Percentiles rank a stretch among this genome's conserved stretches.
Conservation (phyloP, 2,113 vertebrate species). For the Rafetus swinhoei region DNA sequence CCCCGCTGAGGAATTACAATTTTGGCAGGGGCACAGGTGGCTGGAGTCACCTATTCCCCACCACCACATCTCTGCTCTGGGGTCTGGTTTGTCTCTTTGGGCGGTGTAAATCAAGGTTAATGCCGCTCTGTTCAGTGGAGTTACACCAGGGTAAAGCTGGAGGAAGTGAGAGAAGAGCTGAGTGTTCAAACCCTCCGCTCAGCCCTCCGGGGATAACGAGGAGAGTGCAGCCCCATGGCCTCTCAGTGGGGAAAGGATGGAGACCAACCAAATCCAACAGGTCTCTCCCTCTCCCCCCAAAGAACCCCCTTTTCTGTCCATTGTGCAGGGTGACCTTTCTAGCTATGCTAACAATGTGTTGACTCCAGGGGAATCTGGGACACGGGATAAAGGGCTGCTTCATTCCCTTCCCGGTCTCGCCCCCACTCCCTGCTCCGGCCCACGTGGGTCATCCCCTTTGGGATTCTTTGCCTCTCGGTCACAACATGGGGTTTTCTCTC, state of each 20-base stretch:
- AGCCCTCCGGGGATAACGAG: neutral
- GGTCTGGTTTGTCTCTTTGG: neutral
- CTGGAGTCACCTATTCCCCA: too few relatives aligned
- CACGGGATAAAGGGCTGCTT: slow-evolving; percentile 66
- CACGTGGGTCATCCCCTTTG: neutral
- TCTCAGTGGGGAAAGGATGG: neutral
- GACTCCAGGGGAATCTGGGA: neutral
- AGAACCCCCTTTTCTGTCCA: neutral
- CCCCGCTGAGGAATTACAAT: too few relatives aligned
- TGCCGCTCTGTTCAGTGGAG: rapidly evolving
- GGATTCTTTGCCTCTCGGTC: neutral
- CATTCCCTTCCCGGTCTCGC: slow-evolving; percentile 7
- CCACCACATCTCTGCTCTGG: neutral
- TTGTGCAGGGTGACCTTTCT: slow-evolving; percentile 63
- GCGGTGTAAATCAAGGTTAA: neutral
- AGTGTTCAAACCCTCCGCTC: neutral
- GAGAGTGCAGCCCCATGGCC: neutral
- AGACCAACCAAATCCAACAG: neutral
- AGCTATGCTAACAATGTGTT: slow-evolving; percentile 47
- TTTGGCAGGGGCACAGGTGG: too few relatives aligned
- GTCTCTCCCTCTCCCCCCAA: neutral
- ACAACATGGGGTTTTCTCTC: neutral
- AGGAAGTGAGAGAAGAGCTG: neutral
- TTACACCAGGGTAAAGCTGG: neutral
- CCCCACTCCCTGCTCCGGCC: slow-evolving; percentile 40